Percentiles rank a stretch among this genome's conserved stretches.
These are phyloP conservation scores for Melanotaenia pygmaea DNA, from an alignment of 2,797 vertebrate genomes.

Conservation along the genomic window DNA sequence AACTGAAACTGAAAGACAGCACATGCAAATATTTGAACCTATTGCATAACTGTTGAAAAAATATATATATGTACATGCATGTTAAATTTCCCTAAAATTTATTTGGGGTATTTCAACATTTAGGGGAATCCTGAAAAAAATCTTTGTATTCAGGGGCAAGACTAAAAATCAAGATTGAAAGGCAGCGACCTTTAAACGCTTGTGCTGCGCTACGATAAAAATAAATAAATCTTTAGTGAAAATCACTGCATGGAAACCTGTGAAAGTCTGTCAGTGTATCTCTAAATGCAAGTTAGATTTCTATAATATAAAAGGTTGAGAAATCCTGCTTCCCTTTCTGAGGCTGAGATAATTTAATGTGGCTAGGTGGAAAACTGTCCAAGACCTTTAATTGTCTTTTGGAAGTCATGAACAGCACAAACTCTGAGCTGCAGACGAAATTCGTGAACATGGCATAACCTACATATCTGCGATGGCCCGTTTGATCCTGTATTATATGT, in stretches of 20 bases:
- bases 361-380: neutral
- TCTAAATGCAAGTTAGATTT: neutral
- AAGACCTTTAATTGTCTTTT: neutral
- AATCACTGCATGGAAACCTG: neutral
- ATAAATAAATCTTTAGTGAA: neutral
- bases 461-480: neutral
- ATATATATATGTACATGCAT: too few species aligned
- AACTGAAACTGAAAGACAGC: neutral
- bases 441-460: neutral
- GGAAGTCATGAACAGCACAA: neutral
- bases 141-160: neutral
- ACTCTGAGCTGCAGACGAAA: neutral
- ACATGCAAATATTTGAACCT: neutral
- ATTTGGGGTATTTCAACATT: too few species aligned
- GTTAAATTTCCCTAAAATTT: neutral
- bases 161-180: neutral
- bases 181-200: neutral
- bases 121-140: neutral
- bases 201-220: neutral
- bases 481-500: neutral
- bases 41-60: neutral
- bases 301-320: neutral
- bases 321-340: neutral
- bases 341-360: neutral
- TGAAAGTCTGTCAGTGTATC: neutral